phyloP scores from a whole-genome alignment of 2,113 vertebrate species.

The Phaethornis superciliosus region DNA sequence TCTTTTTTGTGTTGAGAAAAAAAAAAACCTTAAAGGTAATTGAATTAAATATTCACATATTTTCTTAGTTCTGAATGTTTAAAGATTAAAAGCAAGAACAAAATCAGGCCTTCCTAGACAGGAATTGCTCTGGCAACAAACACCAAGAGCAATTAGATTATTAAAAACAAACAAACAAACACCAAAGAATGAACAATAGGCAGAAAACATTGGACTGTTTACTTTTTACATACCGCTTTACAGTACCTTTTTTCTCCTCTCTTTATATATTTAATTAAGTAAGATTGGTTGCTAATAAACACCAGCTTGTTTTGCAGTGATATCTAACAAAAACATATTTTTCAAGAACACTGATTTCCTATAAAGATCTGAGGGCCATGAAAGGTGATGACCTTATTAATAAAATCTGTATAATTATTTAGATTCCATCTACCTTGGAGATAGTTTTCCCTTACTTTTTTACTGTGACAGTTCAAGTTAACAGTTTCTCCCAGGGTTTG shows the following conservation, averaged over 20 bases:
- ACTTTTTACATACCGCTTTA: not conserved
- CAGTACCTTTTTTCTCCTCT: not conserved
- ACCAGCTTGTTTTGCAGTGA: not conserved
- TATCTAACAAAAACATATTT: not conserved
- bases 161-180: not conserved
- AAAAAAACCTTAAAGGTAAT: not conserved
- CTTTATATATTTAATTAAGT: not conserved
- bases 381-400: not conserved
- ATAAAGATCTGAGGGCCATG: not conserved
- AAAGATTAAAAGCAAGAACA: not conserved
- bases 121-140: rapidly evolving
- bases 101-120: not conserved
- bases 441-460: not conserved
- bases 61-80: not conserved
- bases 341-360: not conserved
- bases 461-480: not conserved
- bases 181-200: not conserved
- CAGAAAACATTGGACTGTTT: not conserved
- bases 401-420: not conserved
- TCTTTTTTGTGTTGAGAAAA: not conserved
- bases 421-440: not conserved
- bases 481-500: not conserved
- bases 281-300: not conserved
- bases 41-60: not conserved
- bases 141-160: not conserved